phyloP scores from a whole-genome alignment of 2,113 vertebrate species.

The Chamaea fasciata region DNA sequence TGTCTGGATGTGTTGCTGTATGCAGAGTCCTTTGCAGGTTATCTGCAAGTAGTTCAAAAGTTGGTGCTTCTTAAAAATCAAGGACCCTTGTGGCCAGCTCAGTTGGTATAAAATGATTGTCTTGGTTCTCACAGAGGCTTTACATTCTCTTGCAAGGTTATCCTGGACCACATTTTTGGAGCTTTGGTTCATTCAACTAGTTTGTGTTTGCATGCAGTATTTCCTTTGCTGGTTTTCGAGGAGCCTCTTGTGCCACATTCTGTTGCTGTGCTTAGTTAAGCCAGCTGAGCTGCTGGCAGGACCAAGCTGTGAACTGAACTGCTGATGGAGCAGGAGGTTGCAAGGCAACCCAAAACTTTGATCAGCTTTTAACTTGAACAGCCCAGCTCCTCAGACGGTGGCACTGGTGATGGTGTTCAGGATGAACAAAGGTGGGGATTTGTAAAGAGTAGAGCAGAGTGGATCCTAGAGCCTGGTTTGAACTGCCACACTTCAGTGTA shows the following conservation, averaged over 20 bases:
- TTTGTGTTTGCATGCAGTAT: background rate
- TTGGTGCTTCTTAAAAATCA: background rate
- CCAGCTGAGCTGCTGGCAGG: background rate
- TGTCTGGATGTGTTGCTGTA: background rate
- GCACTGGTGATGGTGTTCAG: background rate
- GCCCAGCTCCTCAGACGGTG: background rate
- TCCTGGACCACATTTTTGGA: background rate
- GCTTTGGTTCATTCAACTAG: background rate
- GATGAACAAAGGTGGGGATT: background rate
- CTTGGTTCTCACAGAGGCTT: background rate
- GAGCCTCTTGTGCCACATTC: background rate
- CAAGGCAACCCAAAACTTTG: background rate
- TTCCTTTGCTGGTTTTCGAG: background rate
- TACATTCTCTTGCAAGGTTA: background rate
- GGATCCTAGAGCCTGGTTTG: background rate
- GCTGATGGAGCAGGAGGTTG: background rate
- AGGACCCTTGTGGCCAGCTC: background rate
- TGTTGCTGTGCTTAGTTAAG: background rate
- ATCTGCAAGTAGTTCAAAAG: background rate
- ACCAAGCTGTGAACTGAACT: background rate
- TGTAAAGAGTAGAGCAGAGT: background rate
- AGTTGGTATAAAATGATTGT: background rate
- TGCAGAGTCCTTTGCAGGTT: background rate
- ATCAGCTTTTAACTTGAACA: background rate
- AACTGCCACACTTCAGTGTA: rapidly evolving